phyloP scores from a whole-genome alignment of 2,888 invertebrate genomes.

The Allacma fusca region DNA sequence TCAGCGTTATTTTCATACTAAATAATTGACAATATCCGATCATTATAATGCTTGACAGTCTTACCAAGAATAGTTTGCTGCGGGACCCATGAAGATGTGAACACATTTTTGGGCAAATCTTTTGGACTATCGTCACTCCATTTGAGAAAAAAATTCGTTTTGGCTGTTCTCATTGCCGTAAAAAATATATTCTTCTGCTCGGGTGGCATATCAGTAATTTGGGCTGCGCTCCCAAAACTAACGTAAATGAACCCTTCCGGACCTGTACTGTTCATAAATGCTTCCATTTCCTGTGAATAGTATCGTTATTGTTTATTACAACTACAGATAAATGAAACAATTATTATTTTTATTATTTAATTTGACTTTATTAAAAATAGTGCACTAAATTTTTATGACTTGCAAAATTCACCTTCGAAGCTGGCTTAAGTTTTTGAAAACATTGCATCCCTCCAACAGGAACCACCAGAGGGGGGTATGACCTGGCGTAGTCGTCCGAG shows the following conservation, averaged over 20 bases:
- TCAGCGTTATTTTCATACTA: too few relatives aligned
- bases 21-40: too few relatives aligned
- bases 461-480: conserved; percentile 28
- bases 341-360: too few relatives aligned
- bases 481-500: conserved; percentile 52
- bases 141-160: conserved; percentile 53
- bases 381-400: too few relatives aligned
- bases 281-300: conserved; percentile 29
- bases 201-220: conserved; percentile 27
- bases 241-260: conserved; percentile 41
- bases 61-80: conserved; percentile 52
- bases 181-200: conserved; percentile 47
- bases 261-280: conserved; percentile 34
- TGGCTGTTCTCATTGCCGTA: conserved; percentile 44
- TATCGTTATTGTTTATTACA: too few relatives aligned
- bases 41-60: too few relatives aligned
- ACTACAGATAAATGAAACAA: too few relatives aligned
- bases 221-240: conserved; percentile 37
- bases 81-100: conserved; percentile 59
- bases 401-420: conserved; percentile 34
- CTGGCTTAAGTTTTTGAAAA: conserved; percentile 21
- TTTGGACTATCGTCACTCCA: conserved; percentile 47
- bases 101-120: conserved; percentile 64
- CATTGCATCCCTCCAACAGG: conserved; percentile 49
- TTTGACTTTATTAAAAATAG: too few relatives aligned